Percentiles rank a stretch among this genome's conserved stretches.
These are phyloP conservation scores for Therioaphis trifolii DNA, from an alignment of 2,888 invertebrate species.

Conservation along the genomic window DNA sequence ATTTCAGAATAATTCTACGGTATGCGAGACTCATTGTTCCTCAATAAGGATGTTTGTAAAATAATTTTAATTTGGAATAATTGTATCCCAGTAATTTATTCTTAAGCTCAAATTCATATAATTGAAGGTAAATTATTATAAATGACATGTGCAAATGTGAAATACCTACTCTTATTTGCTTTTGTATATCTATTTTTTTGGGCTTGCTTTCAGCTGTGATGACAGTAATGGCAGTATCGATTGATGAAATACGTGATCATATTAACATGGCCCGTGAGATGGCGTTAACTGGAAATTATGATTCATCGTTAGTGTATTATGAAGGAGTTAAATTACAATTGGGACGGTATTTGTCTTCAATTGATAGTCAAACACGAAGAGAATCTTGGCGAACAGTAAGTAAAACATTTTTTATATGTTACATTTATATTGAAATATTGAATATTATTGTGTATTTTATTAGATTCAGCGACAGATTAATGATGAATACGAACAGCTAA, in stretches of 20 bases:
- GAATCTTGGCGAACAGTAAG: conserved; percentile 81
- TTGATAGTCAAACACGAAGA: conserved; percentile 83
- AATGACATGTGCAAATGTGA: neutral
- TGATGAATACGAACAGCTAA: conserved; percentile 90
- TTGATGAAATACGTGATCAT: conserved; percentile 93
- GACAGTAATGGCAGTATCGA: conserved; percentile 83
- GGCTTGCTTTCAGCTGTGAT: conserved; percentile 67
- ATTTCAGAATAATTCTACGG: conserved; percentile 39
- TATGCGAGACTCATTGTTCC: neutral
- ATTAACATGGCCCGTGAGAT: conserved; percentile 94
- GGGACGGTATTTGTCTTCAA: conserved; percentile 82
- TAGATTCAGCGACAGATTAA: conserved; percentile 90
- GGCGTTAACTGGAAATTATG: conserved; percentile 95
- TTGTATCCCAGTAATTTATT: neutral
- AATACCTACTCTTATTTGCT: neutral
- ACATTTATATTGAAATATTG: conserved; percentile 18
- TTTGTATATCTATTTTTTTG: neutral
- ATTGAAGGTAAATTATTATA: conserved; percentile 42
- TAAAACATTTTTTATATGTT: conserved; percentile 6
- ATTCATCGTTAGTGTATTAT: conserved; percentile 92
- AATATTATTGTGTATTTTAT: neutral
- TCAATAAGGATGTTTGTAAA: neutral
- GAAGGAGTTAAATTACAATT: conserved; percentile 93
- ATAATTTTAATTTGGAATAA: conserved; percentile 2
- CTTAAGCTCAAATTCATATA: conserved; percentile 15